Conservation (phyloP, 2,113 vertebrate species). For the Hemibagrus wyckioides region DNA sequence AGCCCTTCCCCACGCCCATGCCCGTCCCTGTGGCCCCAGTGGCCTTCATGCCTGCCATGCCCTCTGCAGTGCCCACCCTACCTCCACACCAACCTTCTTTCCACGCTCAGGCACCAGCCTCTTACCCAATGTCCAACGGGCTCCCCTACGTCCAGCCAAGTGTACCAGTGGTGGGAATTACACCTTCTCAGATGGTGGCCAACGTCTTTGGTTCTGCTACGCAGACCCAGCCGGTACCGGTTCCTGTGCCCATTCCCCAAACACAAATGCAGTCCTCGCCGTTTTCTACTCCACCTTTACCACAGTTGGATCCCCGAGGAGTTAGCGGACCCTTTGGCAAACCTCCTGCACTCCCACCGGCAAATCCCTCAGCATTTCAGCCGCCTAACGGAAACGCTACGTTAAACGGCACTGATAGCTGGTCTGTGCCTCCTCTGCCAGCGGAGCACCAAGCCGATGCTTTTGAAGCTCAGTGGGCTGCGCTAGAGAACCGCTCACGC, state of each 20-base stretch:
- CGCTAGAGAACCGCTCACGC: conserved; percentile 86
- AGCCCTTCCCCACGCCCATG: conserved; percentile 68
- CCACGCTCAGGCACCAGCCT: conserved; percentile 71
- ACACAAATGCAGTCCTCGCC: conserved; percentile 75
- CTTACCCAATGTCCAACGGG: conserved; percentile 86
- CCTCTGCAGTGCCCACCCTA: conserved; percentile 78
- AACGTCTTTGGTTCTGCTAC: conserved; percentile 90
- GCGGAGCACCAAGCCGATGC: conserved; percentile 76
- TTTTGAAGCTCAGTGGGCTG: conserved; percentile 97
- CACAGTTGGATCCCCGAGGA: conserved; percentile 52
- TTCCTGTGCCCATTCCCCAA: conserved; percentile 75
- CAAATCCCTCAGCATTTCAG: conserved; percentile 46
- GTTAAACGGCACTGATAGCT: conserved; percentile 84
- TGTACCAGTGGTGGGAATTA: conserved; percentile 92
- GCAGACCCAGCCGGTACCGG: conserved; percentile 74
- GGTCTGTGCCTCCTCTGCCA: conserved; percentile 64
- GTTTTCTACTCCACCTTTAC: conserved; percentile 47
- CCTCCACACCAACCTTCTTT: conserved; percentile 85
- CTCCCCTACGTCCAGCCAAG: conserved; percentile 82
- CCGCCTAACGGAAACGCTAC: conserved; percentile 81
- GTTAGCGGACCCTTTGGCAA: conserved; percentile 79
- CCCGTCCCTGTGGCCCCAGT: conserved; percentile 65
- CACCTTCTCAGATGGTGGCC: conserved; percentile 97
- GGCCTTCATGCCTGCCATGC: conserved; percentile 77
- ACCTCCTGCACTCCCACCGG: conserved; percentile 64